Evolutionary conservation across 2,888 invertebrate genomes (phyloP), one percentile per base, ranked within the genome.

Genomic region (Nomada hirtipes): DNA sequence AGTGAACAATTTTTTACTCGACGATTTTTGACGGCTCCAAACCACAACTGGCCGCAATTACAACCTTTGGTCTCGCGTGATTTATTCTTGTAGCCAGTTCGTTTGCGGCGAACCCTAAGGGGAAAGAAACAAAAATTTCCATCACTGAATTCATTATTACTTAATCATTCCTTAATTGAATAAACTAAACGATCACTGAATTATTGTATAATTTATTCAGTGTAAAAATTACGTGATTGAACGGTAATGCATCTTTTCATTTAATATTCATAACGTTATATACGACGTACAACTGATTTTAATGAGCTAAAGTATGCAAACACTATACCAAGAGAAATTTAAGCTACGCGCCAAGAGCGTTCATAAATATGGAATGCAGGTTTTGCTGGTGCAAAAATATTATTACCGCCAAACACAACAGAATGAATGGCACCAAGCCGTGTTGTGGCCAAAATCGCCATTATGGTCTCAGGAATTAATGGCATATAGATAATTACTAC

Each of bases 401-500:
- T 55, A 76, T 83, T 93, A 97, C 97, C 98, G 91, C 98, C 99
- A 94, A 99, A 99, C 0, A 99, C 98, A 0, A 98, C 97, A 0
- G 98, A 98, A 92, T 99, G 98, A n/a, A 98, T 95, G 2, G 98
- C 98, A 0, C 98, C 99, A 13, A 98, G 94, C 63, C 99, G 95
- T 53, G 97, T 97, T 2, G 97, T 97, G 0, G 98, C 98, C 89
- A 98, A 93, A 97, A 98, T 98, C 0, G 98, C 96, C 70, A 98
- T 95, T 63, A 98, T 95, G 0, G 98, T 97, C 94, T 98, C 98
- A 0, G 98, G 98, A 65, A 98, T 97, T 77, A 98, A 95, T 0
- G 98, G 98, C 98, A 99, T 98, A 93, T 98, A 98, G 90, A 99
- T 98, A 2, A 98, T 95, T 1, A 99, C 98, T 0, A 97, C 94